Base-by-base conservation (phyloP, 2,797 vertebrate genomes). In the Syngnathus rostellatus region DNA sequence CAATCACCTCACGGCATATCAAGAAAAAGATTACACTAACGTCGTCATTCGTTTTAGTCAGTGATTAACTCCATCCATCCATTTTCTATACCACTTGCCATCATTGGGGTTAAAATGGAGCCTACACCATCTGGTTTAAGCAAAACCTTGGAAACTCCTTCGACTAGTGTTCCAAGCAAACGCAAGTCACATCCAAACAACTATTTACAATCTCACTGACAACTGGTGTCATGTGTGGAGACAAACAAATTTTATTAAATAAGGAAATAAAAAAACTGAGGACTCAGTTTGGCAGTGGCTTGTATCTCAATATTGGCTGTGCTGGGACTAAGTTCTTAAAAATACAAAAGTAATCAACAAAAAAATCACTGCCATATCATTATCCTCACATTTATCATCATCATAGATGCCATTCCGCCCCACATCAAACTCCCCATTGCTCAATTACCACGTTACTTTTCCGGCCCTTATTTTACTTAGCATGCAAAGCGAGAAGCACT, bases 401-500 rank as follows among this genome's bases (percentile, higher is more conserved):
- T 12, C n/a, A 21, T 60, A 21, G 19, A 60, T 40, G 10, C 39
- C 41, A 45, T 16, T 62, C 12, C 21, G 5, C 21, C 19, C 11
- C 40, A 45, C n/a, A 9, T n/a, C 5, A 61, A 23, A 61, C 21
- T 16, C 41, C 21, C 60, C 41, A 17, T 62, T 62, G 21, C 60
- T 45, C 60, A 45, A 62, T 62, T 62, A 62, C 60, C 23, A 12
- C 21, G 31, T 41, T 25, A 62, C 60, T 46, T 43, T 45, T 43
- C 25, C 31, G 41, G 40, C 23, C 31, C 21, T 17, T 45, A 17
- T 62, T 62, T 62, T 41, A 25, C 41, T 62, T 46, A 62, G 41
- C 21, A 62, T 62, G 40, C 40, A 62, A 45, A 62, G 41, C 41
- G 40, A 62, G 40, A 45, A 62, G 60, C 40, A 46, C 40, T 62